Evolutionary conservation across 2,797 vertebrate species (phyloP).

Genomic region (Huso huso): DNA sequence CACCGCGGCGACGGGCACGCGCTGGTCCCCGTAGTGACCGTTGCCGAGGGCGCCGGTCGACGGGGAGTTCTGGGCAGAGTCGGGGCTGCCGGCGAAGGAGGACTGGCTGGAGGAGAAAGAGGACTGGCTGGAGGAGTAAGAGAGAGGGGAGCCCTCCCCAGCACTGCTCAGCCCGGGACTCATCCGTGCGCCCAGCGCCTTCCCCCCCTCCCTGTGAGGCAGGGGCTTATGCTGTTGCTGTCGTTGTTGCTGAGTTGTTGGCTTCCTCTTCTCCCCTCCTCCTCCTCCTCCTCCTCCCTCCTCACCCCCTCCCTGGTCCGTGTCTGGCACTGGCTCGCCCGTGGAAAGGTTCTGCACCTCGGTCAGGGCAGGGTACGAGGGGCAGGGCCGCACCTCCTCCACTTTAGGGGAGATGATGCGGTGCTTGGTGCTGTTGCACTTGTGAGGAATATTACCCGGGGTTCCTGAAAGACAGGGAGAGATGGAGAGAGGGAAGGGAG

Average conservation of each 20-base stretch:
- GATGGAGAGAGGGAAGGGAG: neutral
- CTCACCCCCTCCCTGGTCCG: constrained; percentile 6
- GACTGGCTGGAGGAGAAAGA: constrained; percentile 22
- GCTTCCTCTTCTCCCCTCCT: constrained; percentile 12
- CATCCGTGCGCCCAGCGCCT: constrained; percentile 3
- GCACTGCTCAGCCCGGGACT: constrained; percentile 13
- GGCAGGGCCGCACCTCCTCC: constrained; percentile 47
- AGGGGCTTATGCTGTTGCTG: neutral
- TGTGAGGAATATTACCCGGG: constrained; percentile 65
- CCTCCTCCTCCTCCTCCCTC: neutral
- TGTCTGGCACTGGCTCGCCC: constrained; percentile 18
- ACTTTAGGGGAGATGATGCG: constrained; percentile 85
- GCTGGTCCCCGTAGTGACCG: constrained; percentile 44
- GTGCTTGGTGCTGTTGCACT: constrained; percentile 83
- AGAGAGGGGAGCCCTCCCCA: constrained; percentile 30
- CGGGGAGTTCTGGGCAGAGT: constrained; percentile 40
- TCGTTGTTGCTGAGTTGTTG: neutral
- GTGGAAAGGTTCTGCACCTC: constrained; percentile 32
- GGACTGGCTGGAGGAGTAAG: constrained; percentile 21
- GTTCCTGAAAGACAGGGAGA: constrained; percentile 49
- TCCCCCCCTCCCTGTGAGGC: neutral
- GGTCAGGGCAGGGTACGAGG: constrained; percentile 37
- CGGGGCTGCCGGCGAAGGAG: constrained; percentile 29
- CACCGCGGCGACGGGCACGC: constrained; percentile 12
- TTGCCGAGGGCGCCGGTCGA: constrained; percentile 28